Percentiles rank a stretch among this genome's conserved stretches.
Conservation (phyloP, 2,888 invertebrate genomes). For the Electrophaes corylata region DNA sequence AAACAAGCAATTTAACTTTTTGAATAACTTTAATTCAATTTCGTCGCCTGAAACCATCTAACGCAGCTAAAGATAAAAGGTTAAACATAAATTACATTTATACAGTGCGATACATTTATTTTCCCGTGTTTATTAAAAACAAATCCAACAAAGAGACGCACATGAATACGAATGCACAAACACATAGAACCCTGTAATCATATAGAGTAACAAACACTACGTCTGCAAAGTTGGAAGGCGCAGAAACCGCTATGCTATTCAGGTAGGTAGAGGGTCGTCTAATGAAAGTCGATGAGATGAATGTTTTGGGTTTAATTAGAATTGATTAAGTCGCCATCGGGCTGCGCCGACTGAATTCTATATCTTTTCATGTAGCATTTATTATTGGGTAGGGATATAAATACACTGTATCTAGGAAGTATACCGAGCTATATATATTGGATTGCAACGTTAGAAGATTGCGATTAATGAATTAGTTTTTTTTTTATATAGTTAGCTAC, state of each 20-base stretch:
- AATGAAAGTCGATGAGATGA: slow-evolving; percentile 70
- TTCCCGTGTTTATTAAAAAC: slow-evolving; percentile 19
- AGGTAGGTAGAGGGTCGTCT: slow-evolving; percentile 65
- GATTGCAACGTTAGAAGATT: background rate
- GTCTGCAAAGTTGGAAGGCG: slow-evolving; percentile 54
- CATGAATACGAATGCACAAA: slow-evolving; percentile 40
- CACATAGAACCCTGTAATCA: slow-evolving; percentile 37
- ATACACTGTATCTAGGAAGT: background rate
- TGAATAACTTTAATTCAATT: slow-evolving; percentile 10
- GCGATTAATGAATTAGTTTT: too few species aligned
- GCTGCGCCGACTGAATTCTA: slow-evolving; percentile 36
- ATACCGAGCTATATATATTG: background rate
- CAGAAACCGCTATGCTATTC: slow-evolving; percentile 47
- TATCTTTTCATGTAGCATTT: slow-evolving; percentile 20
- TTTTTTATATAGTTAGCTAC: too few species aligned
- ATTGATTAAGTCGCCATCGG: slow-evolving; percentile 60
- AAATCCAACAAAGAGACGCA: slow-evolving; percentile 21
- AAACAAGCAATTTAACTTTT: background rate
- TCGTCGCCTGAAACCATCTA: background rate
- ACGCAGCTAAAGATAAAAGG: background rate
- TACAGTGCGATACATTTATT: background rate
- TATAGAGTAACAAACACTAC: slow-evolving; percentile 38
- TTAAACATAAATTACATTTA: background rate
- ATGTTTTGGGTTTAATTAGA: slow-evolving; percentile 69
- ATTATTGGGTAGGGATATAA: slow-evolving; percentile 5